Evolutionary conservation across 1,140 invertebrate species (phyloP).

Genomic region (Zaprionus africanus): DNA sequence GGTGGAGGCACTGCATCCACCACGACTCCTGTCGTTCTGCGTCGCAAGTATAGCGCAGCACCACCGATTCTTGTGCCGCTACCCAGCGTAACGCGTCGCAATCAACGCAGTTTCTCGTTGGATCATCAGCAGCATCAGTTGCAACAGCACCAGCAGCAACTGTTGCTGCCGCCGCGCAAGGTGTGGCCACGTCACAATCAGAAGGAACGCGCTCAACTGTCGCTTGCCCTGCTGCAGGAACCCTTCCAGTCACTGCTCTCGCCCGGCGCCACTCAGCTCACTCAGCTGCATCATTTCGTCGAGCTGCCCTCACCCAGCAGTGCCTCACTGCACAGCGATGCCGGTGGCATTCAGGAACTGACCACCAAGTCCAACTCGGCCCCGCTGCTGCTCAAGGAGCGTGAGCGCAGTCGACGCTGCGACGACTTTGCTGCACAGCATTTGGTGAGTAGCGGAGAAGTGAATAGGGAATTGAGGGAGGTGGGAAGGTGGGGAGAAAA

Average conservation of each 20-base stretch:
- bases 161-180: conserved; percentile 52
- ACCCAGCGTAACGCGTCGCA: conserved; percentile 52
- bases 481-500: no score
- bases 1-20: conserved; percentile 58
- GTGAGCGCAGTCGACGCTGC: conserved; percentile 64
- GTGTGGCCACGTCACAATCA: conserved; percentile 56
- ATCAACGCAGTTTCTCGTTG: conserved; percentile 73
- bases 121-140: conserved; percentile 66
- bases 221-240: conserved; percentile 73
- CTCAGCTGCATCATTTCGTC: conserved; percentile 70
- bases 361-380: conserved; percentile 84
- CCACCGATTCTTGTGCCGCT: conserved; percentile 61
- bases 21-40: conserved; percentile 66
- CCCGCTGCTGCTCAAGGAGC: conserved; percentile 80
- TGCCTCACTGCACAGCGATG: conserved; percentile 80
- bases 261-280: conserved; percentile 49
- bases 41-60: conserved; percentile 69
- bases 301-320: conserved; percentile 82
- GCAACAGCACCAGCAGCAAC: conserved; percentile 37
- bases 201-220: conserved; percentile 70
- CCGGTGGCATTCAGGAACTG: conserved; percentile 78
- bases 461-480: not conserved
- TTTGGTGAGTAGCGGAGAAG: conserved; percentile 62
- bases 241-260: conserved; percentile 76
- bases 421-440: conserved; percentile 79